phyloP scores from a whole-genome alignment of 1,140 invertebrate genomes.

The Drosophila varians region DNA sequence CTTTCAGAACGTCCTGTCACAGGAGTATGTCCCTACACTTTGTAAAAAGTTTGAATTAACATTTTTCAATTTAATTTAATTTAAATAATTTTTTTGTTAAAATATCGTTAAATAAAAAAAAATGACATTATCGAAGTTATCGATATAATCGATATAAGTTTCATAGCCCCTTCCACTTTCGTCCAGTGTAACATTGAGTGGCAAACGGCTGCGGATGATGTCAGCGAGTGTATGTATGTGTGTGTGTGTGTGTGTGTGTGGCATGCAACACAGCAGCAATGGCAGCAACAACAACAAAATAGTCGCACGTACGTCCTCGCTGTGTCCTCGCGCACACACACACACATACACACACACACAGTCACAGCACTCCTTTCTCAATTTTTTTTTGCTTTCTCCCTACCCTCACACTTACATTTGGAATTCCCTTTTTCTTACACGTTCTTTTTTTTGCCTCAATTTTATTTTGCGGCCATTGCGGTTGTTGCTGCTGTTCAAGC shows the following conservation, averaged over 20 bases:
- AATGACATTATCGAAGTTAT: too few relatives aligned
- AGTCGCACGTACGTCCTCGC: conserved; percentile 66
- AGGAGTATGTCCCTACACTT: not conserved
- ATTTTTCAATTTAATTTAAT: not conserved
- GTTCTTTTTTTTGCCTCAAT: conserved; percentile 32
- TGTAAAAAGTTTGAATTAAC: not conserved
- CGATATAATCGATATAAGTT: too few relatives aligned
- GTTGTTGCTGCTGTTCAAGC: conserved; percentile 19
- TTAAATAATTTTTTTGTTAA: not conserved
- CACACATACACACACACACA: conserved; percentile 14
- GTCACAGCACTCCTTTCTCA: conserved; percentile 42
- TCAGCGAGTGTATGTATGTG: conserved; percentile 55
- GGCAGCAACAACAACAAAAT: conserved; percentile 21
- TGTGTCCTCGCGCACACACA: conserved; percentile 55
- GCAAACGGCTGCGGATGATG: conserved; percentile 64
- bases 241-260: conserved; percentile 26
- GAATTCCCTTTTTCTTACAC: conserved; percentile 26
- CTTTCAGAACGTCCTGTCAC: not conserved
- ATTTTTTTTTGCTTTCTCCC: not conserved
- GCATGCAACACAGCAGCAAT: conserved; percentile 58
- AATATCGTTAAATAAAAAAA: not conserved
- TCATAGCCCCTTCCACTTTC: too few relatives aligned
- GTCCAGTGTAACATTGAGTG: conserved; percentile 11
- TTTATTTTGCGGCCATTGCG: conserved; percentile 68
- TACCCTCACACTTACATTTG: conserved; percentile 12